phyloP scores from a whole-genome alignment of 1,140 invertebrate genomes.

The Ganaspis sp. region DNA sequence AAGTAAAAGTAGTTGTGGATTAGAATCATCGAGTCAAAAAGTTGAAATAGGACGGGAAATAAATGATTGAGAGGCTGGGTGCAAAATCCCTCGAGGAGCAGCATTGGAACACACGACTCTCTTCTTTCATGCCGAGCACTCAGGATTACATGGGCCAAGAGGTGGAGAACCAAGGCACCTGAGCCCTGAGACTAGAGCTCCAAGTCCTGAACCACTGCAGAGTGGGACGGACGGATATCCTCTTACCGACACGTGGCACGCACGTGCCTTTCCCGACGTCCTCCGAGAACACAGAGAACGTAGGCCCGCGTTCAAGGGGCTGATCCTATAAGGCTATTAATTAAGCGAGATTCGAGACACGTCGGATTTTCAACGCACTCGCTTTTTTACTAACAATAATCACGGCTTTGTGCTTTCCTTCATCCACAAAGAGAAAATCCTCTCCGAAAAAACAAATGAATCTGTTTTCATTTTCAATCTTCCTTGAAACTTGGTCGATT shows the following conservation, averaged over 20 bases:
- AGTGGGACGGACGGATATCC: slow-evolving; percentile 68
- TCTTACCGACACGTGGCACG: slow-evolving; percentile 73
- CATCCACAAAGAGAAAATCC: slow-evolving; percentile 25
- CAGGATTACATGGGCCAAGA: slow-evolving; percentile 48
- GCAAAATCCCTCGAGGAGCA: neutral
- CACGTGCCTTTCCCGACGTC: slow-evolving; percentile 66
- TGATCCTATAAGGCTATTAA: slow-evolving; percentile 66
- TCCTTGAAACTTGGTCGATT: too few species aligned
- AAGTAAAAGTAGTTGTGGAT: neutral
- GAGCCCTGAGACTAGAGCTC: slow-evolving; percentile 43
- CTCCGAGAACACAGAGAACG: slow-evolving; percentile 44
- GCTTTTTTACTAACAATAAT: slow-evolving; percentile 47
- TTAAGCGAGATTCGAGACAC: slow-evolving; percentile 72
- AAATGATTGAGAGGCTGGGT: slow-evolving; percentile 8
- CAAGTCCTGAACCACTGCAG: slow-evolving; percentile 44
- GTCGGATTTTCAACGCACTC: slow-evolving; percentile 62
- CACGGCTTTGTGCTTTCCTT: slow-evolving; percentile 27
- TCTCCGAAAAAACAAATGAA: neutral
- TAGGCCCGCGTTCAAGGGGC: slow-evolving; percentile 34
- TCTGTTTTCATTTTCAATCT: neutral
- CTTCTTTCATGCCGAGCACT: slow-evolving; percentile 29
- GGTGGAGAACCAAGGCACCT: slow-evolving; percentile 49
- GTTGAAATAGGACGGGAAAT: neutral
- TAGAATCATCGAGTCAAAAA: slow-evolving; percentile 1
- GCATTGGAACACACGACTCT: slow-evolving; percentile 1